Evolutionary conservation across 2,888 invertebrate species (phyloP).

Genomic region (Eustalomyia histrio): DNA sequence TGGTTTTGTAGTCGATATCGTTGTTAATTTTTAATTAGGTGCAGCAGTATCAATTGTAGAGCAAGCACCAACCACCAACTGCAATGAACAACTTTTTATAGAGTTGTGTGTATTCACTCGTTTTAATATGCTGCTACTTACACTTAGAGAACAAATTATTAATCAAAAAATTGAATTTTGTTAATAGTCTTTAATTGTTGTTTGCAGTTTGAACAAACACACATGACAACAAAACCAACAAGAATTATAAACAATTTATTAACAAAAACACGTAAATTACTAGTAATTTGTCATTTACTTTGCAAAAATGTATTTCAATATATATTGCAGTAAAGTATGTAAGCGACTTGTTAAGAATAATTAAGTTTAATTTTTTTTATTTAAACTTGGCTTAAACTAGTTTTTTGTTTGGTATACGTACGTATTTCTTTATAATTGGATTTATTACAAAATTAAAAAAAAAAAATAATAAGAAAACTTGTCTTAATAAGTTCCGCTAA

Average conservation of each 20-base stretch:
- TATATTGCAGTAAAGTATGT: background rate
- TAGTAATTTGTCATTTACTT: conserved; percentile 60
- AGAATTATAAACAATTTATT: conserved; percentile 52
- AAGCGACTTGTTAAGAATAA: conserved; percentile 47
- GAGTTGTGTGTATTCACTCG: conserved; percentile 10
- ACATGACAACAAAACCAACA: conserved; percentile 4
- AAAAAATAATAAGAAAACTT: conserved; percentile 43
- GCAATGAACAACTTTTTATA: conserved; percentile 4
- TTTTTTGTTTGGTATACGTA: conserved; percentile 30
- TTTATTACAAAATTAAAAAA: conserved; percentile 54
- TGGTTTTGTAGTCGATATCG: conserved; percentile 64
- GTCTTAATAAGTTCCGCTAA: conserved; percentile 40
- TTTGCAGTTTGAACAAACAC: conserved; percentile 25
- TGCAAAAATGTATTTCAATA: conserved; percentile 24
- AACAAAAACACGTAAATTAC: conserved; percentile 57
- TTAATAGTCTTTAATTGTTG: conserved; percentile 50
- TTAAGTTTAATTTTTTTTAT: conserved; percentile 27
- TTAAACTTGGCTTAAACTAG: conserved; percentile 52
- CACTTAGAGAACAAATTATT: conserved; percentile 41
- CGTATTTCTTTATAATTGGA: conserved; percentile 52
- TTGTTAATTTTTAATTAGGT: conserved; percentile 66
- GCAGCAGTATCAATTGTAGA: conserved; percentile 49
- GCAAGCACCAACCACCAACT: background rate
- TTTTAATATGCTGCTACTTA: conserved; percentile 13
- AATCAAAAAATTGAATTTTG: conserved; percentile 45